Percentiles rank a stretch among this genome's conserved stretches.
Conservation (phyloP, 2,113 vertebrate genomes). For the Centropus bengalensis region DNA sequence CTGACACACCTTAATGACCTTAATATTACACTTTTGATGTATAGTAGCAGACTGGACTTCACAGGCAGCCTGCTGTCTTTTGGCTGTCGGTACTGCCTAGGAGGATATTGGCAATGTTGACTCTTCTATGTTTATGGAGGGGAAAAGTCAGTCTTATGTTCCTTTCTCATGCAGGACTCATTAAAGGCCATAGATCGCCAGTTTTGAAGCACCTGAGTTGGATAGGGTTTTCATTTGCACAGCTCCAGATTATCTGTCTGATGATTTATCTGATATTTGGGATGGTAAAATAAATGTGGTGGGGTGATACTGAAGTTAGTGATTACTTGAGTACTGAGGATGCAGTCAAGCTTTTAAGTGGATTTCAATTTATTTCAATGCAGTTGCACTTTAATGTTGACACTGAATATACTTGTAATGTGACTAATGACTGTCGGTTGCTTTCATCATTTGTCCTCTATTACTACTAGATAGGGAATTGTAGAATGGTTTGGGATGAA, state of each 20-base stretch:
- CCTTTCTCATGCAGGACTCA: neutral
- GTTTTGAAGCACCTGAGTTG: neutral
- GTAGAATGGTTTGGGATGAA: too few species aligned
- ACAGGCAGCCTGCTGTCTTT: neutral
- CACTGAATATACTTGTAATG: neutral
- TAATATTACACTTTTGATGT: neutral
- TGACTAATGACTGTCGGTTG: neutral
- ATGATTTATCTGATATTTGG: neutral
- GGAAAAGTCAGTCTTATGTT: neutral
- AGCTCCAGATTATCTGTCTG: neutral
- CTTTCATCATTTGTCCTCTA: neutral
- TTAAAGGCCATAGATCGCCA: neutral
- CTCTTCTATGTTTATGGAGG: neutral
- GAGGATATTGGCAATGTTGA: neutral
- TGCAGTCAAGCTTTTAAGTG: neutral
- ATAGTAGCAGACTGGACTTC: neutral
- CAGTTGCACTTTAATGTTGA: neutral
- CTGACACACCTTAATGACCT: neutral
- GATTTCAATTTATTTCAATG: neutral
- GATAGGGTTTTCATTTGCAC: neutral
- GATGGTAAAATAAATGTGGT: neutral
- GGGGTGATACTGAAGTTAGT: neutral
- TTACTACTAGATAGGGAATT: neutral
- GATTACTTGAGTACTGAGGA: neutral
- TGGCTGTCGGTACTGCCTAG: neutral